Base-by-base conservation (phyloP, 2,888 invertebrate genomes). In the Minunthozetes semirufus region DNA sequence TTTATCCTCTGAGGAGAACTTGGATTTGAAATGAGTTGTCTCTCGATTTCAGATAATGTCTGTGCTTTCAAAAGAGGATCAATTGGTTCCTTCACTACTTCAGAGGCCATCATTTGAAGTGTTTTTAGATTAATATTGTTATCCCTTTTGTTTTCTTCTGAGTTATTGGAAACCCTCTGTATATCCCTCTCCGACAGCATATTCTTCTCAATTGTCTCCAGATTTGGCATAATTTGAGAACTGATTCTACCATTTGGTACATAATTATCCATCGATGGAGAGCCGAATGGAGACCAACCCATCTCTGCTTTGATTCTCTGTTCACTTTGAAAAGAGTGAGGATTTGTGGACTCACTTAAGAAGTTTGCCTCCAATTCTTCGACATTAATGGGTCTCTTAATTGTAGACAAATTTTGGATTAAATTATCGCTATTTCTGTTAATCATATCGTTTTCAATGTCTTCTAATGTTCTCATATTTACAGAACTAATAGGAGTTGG, bases 311-410 rank as follows among this genome's bases (percentile, higher is more conserved):
- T 38, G 8, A 29, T 19, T 22, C 6, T 9, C 15, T 29, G 17
- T n/a, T 22, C 17, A 15, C 38, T 68, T 9, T 27, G 1, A 33
- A 22, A 27, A 1, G 5, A 38, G 1, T 38, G 27, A 5, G 11
- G 9, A 29, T 29, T 59, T 9, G 29, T 1, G 0, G 72, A 53
- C 13, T 68, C 25, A n/a, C 19, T 19, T 27, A 70, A 11, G 8
- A 70, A 19, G n/a, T 48, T 66, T 27, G 72, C 63, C 61, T 76
- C 76, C 33, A 76, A 72, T 22, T 76, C 76, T 50, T 76, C 76
- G 17, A 42, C 27, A 61, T 70, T 71, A 27, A 70, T 70, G 9
- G 70, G 48, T 25, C 48, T 70, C 27, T 70, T 22, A 70, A 70
- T 70, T 3, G 70, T 70, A 11, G 70, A 46, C 48, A 70, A 48